A percentile compares a stretch with the other conserved stretches of the same genome.
phyloP scores from a whole-genome alignment of 2,888 invertebrate genomes.

The Tinea pellionella region DNA sequence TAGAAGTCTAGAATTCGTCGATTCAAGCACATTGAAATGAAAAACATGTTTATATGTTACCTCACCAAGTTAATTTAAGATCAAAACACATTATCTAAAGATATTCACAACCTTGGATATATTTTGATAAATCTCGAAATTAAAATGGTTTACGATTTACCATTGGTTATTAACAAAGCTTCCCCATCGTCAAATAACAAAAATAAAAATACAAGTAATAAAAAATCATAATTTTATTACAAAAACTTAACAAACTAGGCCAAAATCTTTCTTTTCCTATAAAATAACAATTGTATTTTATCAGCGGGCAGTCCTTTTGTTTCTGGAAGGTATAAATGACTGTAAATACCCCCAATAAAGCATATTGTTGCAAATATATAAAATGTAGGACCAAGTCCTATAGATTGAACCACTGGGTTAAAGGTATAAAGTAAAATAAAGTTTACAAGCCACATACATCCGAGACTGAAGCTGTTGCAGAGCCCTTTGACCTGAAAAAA shows the following conservation, averaged over 20 bases:
- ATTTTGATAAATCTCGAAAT: no score
- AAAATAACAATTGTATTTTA: constrained; percentile 35
- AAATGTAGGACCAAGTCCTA: constrained; percentile 46
- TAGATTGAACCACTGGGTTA: constrained; percentile 31
- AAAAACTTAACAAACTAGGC: not conserved
- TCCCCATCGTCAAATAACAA: no score
- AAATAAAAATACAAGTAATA: not conserved
- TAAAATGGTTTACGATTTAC: no score
- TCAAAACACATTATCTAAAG: no score
- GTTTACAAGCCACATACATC: constrained; percentile 34
- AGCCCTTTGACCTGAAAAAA: constrained; percentile 36
- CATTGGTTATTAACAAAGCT: no score
- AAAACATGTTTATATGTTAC: no score
- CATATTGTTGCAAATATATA: constrained; percentile 42
- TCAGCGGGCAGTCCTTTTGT: constrained; percentile 47
- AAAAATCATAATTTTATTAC: not conserved
- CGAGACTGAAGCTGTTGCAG: constrained; percentile 34
- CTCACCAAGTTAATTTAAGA: no score
- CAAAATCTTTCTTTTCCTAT: not conserved
- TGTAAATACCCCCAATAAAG: constrained; percentile 34
- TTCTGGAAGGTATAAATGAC: constrained; percentile 43
- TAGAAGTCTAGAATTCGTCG: no score
- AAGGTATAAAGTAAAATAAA: constrained; percentile 45
- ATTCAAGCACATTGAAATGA: no score
- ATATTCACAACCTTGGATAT: no score